These are phyloP conservation scores for Syrphus vitripennis DNA, from an alignment of 2,888 invertebrate genomes.

Conservation along the genomic window DNA sequence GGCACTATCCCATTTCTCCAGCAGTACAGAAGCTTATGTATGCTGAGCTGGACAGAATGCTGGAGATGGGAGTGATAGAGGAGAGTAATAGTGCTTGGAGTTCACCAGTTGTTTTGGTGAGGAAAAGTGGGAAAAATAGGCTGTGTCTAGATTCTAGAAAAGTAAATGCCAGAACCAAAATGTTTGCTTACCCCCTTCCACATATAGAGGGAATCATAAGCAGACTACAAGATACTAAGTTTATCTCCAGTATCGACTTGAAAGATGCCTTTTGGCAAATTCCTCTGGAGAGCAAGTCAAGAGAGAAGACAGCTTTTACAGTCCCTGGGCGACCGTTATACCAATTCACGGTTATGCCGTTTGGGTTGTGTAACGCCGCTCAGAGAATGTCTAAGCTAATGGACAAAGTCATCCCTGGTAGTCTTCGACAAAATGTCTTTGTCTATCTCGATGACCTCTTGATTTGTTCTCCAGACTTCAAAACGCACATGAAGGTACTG, in stretches of 20 bases:
- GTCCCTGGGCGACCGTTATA: background rate
- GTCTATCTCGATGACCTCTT: constrained; percentile 1
- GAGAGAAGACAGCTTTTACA: background rate
- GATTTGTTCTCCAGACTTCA: background rate
- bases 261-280: constrained; percentile 9
- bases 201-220: background rate
- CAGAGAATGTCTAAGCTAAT: constrained; percentile 20
- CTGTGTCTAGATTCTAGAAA: background rate
- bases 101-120: background rate
- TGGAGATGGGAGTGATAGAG: background rate
- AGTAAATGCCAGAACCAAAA: background rate
- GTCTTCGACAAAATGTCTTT: background rate
- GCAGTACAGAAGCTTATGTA: constrained; percentile 13
- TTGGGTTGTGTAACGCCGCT: background rate
- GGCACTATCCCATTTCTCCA: constrained; percentile 16
- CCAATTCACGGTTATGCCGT: background rate
- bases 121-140: background rate
- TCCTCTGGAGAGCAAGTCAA: background rate
- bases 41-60: constrained; percentile 18
- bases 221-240: background rate
- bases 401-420: constrained; percentile 18
- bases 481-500: background rate
- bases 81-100: constrained; percentile 8
- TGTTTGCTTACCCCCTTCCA: background rate
- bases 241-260: constrained; percentile 1